Conservation (phyloP, 1,140 invertebrate species). For the Pomacea maculata region DNA sequence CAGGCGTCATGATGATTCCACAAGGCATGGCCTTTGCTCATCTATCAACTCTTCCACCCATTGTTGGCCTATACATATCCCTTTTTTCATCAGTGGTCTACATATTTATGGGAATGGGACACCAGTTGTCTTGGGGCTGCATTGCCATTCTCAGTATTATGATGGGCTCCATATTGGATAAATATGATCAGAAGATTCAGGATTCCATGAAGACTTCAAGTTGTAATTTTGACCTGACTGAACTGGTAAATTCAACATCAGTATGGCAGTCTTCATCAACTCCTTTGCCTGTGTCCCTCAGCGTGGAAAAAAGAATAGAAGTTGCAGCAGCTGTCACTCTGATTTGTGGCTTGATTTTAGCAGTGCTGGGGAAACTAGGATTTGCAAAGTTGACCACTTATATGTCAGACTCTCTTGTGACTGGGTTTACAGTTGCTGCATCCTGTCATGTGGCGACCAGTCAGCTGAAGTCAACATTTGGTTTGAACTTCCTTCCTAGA, state of each 20-base stretch:
- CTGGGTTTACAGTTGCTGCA: slow-evolving; percentile 66
- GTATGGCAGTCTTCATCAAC: neutral
- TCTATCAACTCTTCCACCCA: slow-evolving; percentile 84
- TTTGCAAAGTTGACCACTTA: slow-evolving; percentile 64
- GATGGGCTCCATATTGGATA: slow-evolving; percentile 60
- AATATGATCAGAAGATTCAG: slow-evolving; percentile 28
- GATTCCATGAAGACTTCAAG: neutral
- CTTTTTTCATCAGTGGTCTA: slow-evolving; percentile 93
- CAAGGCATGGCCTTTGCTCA: slow-evolving; percentile 88
- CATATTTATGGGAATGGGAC: slow-evolving; percentile 88
- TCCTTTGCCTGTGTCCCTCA: too few species aligned
- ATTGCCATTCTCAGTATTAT: slow-evolving; percentile 65
- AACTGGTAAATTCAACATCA: neutral
- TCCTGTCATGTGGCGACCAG: slow-evolving; percentile 66
- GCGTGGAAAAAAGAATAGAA: slow-evolving; percentile 15
- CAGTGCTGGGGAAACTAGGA: slow-evolving; percentile 60
- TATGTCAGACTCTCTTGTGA: slow-evolving; percentile 65
- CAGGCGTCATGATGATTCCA: slow-evolving; percentile 49
- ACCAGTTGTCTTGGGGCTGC: slow-evolving; percentile 88
- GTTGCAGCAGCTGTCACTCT: slow-evolving; percentile 27
- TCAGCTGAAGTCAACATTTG: slow-evolving; percentile 65
- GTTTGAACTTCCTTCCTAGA: slow-evolving; percentile 38
- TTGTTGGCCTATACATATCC: slow-evolving; percentile 93
- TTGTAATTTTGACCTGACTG: neutral
- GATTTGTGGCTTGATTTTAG: slow-evolving; percentile 38